Base-by-base conservation (phyloP, 2,797 vertebrate genomes). In the Sebastes flavidus region DNA sequence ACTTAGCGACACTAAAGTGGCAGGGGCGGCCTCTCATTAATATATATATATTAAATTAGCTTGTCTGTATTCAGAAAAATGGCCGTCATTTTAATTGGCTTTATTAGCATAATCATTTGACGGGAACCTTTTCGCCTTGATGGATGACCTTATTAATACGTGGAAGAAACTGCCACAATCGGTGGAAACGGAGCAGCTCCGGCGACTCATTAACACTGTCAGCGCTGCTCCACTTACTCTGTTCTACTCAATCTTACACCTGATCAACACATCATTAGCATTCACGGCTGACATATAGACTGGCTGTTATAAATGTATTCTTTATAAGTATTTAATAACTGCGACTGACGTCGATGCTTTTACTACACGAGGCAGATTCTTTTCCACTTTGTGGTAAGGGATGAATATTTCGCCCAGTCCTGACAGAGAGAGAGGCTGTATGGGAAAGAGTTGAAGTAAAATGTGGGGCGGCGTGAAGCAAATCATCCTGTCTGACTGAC, bases 71-170 rank as follows among this genome's bases (percentile, higher is more conserved):
- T 83, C 77, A 66, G 72, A 82, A 84, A 86, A 89, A 87, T 82
- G 72, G 65, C 34, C 11, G 9, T 71, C 77, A 65, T 86, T 93
- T 93, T 88, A 90, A 93, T 93, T 91, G 87, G 76, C 78, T 88
- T 88, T 90, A 90, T 93, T 92, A 89, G 72, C 85, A 86, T 84
- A 86, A 91, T 92, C 71, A 84, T 85, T 80, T 90, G 84, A 85
- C 80, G 46, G 84, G 84, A 89, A 92, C 88, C 89, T 93, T 92
- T 93, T 66, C 68, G 16, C 55, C 60, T 68, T 90, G 91, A 95
- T 90, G 86, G 85, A 92, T 91, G 89, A 90, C 87, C 89, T 92
- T 91, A 92, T 94, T 94, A 92, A 91, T 87, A 73, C 63, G 8
- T 72, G 55, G 75, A 73, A 60, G 68, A 82, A 87, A 74, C 63